These are phyloP conservation scores for Amphipyra berbera DNA, from an alignment of 2,888 invertebrate genomes.

Conservation along the genomic window DNA sequence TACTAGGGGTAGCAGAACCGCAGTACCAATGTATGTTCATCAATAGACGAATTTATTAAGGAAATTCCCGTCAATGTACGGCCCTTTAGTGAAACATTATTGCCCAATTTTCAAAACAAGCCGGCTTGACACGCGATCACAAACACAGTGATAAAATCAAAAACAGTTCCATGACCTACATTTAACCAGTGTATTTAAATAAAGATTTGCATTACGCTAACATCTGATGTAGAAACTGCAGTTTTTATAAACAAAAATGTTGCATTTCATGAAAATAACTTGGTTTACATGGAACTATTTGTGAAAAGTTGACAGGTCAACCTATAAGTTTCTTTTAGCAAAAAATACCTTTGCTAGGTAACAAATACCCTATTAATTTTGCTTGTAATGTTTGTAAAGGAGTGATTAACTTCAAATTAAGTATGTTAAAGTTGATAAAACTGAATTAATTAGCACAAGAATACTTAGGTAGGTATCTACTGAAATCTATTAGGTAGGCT, in stretches of 20 bases:
- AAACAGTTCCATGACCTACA: constrained; percentile 44
- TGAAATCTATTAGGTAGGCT: too few species aligned
- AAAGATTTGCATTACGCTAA: constrained; percentile 5
- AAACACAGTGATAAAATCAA: constrained; percentile 28
- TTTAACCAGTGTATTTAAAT: constrained; percentile 20
- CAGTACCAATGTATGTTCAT: background rate
- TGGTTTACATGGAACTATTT: too few species aligned
- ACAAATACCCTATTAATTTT: too few species aligned
- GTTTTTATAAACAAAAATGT: background rate
- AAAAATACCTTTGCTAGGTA: too few species aligned
- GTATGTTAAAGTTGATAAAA: too few species aligned
- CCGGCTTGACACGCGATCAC: constrained; percentile 50
- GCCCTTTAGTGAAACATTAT: constrained; percentile 23
- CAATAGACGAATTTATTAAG: constrained; percentile 11
- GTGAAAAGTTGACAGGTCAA: too few species aligned
- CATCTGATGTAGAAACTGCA: constrained; percentile 9
- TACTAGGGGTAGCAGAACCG: too few species aligned
- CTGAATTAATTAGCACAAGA: too few species aligned
- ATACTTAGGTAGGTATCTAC: too few species aligned
- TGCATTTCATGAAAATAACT: background rate
- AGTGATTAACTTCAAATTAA: too few species aligned
- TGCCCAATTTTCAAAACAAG: constrained; percentile 46
- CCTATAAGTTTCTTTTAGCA: too few species aligned
- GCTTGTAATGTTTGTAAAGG: too few species aligned
- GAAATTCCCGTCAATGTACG: constrained; percentile 15